Percentiles rank a stretch among this genome's conserved stretches.
phyloP scores from a whole-genome alignment of 2,113 vertebrate genomes.

The Talpa occidentalis region DNA sequence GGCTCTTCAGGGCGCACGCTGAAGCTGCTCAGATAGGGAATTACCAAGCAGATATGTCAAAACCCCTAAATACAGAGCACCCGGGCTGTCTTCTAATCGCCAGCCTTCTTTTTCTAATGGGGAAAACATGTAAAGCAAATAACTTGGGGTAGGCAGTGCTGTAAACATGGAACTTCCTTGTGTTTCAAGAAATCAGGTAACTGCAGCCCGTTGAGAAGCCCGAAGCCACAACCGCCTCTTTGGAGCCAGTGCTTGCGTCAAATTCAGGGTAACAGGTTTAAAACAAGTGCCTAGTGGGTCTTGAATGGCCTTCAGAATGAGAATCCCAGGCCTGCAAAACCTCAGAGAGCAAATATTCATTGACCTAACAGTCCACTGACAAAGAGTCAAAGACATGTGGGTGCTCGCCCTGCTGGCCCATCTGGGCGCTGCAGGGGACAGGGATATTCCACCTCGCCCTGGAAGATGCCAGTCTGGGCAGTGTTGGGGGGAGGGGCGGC shows the following conservation, averaged over 20 bases:
- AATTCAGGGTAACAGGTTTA: rapidly evolving
- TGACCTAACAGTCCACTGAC: not conserved
- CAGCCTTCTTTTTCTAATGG: slow-evolving; percentile 3
- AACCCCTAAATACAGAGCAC: not conserved
- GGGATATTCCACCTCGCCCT: not conserved
- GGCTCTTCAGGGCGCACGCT: not conserved
- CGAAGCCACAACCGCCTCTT: not conserved
- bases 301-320: not conserved
- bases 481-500: rapidly evolving
- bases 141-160: not conserved
- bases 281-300: not conserved
- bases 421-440: not conserved
- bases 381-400: not conserved
- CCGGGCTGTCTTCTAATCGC: not conserved
- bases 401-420: not conserved
- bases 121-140: not conserved
- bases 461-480: not conserved
- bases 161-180: not conserved
- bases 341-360: not conserved
- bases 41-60: not conserved
- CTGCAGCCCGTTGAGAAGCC: not conserved
- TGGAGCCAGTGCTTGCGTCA: not conserved
- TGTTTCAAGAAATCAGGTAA: not conserved
- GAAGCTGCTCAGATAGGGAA: not conserved
- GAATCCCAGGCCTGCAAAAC: not conserved